Conservation (phyloP, 2,113 vertebrate species). For the Chamaetylas fuelleborni region DNA sequence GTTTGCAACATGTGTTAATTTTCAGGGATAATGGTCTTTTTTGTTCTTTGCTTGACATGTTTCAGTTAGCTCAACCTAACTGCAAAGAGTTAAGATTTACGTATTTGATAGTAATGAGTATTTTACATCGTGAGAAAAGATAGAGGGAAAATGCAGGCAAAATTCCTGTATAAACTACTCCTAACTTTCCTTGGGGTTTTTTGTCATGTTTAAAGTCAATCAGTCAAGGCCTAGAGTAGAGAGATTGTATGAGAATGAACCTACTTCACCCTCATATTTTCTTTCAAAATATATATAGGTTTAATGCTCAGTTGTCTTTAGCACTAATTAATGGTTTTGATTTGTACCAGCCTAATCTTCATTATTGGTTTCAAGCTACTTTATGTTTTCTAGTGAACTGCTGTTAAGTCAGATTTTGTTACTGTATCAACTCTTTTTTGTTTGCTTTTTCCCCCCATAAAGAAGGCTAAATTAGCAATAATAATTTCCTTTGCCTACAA, state of each 20-base stretch:
- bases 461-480: conserved; percentile 40
- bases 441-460: not conserved
- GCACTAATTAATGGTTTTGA: not conserved
- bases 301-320: not conserved
- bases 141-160: not conserved
- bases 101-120: not conserved
- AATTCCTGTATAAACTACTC: not conserved
- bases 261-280: not conserved
- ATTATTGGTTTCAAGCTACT: conserved; percentile 16
- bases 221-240: not conserved
- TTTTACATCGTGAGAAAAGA: not conserved
- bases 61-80: not conserved
- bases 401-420: conserved; percentile 30
- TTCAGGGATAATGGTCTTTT: not conserved
- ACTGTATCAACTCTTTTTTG: not conserved
- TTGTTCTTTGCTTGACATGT: not conserved
- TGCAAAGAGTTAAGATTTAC: not conserved
- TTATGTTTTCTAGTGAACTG: not conserved
- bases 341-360: not conserved
- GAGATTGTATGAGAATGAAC: not conserved
- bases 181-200: not conserved
- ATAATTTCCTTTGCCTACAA: conserved; percentile 15
- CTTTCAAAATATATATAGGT: not conserved
- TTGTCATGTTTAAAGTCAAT: not conserved
- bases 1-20: not conserved